Evolutionary conservation across 2,888 invertebrate genomes (phyloP), one percentile per base, ranked within the genome.

Genomic region (Sialis fuliginosa): DNA sequence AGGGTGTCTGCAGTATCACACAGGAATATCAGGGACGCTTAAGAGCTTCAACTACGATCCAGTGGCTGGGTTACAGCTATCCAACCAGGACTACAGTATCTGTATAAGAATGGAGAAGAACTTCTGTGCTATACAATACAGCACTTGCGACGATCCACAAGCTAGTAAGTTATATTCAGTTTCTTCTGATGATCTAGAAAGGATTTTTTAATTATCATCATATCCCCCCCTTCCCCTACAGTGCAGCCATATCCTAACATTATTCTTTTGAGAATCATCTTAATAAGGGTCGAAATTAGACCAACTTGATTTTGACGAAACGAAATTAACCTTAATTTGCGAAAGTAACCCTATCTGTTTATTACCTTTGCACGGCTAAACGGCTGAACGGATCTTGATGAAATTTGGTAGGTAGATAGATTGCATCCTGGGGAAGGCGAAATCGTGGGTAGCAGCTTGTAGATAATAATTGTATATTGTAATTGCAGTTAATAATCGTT

Each of bases 81-180:
- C 88, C 48, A 89, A 88, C 62, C 88, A 90, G 61, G 89, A 90
- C 62, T 91, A 91, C 61, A 82, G 86, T 52, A 79, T 88, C 51
- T 91, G 90, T 60, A 73, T 90, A 39, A 67, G 90, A 33, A 81
- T 80, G 59, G 90, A 90, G 61, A 72, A 81, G 50, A 90, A 88
- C 60, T 89, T 89, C 60, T 91, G 90, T 55, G 83, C 86, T 0
- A 81, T 89, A 42, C 87, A 87, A 56, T 89, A 89, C 59, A 79
- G 78, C 10, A 75, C 79, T 5, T 89, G 88, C 55, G 63, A 74
- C 2, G 80, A 82, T 55, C 66, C 75, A 51, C 77, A 86, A 58
- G 65, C 75, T 54, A 75, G 81, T 79, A 57, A 56, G 52, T 35
- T 33, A 31, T 35, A 12, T 48, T 33, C 35, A 31, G 33, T 2